phyloP scores from a whole-genome alignment of 2,888 invertebrate species.

The Caenorhabditis sp. region DNA sequence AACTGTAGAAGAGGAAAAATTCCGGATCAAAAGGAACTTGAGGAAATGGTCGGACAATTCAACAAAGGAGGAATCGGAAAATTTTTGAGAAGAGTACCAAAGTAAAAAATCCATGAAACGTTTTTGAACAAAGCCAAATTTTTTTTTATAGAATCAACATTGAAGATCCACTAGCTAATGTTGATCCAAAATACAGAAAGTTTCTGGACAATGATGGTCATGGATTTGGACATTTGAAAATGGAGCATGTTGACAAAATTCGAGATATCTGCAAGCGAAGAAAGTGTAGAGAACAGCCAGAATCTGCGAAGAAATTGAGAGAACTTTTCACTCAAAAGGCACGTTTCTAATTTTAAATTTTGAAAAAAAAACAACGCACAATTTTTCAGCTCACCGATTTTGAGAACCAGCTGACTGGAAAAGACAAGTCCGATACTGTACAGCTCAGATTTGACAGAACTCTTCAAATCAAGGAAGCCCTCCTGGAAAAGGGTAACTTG shows the following conservation, averaged over 20 bases:
- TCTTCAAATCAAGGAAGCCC: conserved; percentile 80
- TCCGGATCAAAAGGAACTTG: neutral
- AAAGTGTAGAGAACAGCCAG: conserved; percentile 66
- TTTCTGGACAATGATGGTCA: conserved; percentile 12
- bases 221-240: conserved; percentile 59
- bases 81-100: conserved; percentile 65
- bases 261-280: conserved; percentile 54
- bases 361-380: neutral
- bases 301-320: conserved; percentile 50
- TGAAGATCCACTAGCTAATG: conserved; percentile 61
- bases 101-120: conserved; percentile 12
- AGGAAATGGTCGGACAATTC: neutral
- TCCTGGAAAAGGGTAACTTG: conserved; percentile 79
- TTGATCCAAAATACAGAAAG: conserved; percentile 49
- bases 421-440: conserved; percentile 67
- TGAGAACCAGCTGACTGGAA: conserved; percentile 50
- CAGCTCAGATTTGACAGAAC: conserved; percentile 79
- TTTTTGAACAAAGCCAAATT: no score
- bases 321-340: conserved; percentile 64
- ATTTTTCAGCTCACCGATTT: conserved; percentile 52
- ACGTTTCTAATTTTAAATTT: no score
- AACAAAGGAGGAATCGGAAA: conserved; percentile 63
- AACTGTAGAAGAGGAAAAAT: conserved; percentile 59
- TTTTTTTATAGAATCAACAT: conserved; percentile 57
- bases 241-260: conserved; percentile 33